Evolutionary conservation across 30 jellyfish, hydroid and myxozoan genomes (phyloP).

Genomic region (Chrysaora quinquecirrha): DNA sequence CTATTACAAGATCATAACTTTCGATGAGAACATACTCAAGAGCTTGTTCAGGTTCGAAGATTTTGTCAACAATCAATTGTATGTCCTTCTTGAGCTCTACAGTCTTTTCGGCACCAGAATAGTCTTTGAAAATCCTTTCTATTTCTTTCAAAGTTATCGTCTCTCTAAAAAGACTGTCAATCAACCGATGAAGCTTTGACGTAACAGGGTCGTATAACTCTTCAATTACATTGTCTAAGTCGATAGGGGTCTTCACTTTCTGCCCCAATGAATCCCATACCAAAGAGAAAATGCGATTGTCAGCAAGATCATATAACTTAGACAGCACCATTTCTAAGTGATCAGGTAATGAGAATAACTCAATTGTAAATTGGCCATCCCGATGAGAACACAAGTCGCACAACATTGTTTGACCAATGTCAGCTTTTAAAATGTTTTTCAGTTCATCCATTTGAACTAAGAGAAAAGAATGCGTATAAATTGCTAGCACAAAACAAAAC

Average conservation of each 20-base stretch:
- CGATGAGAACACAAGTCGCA: neutral
- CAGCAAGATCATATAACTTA: neutral
- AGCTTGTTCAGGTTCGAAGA: neutral
- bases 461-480: too few species aligned
- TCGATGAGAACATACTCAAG: neutral
- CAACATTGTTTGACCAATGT: neutral
- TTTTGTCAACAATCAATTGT: neutral
- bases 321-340: neutral
- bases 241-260: neutral
- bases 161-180: conserved; percentile 20
- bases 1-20: neutral
- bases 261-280: neutral
- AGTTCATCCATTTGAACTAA: neutral
- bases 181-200: neutral
- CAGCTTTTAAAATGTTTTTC: neutral
- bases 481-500: too few species aligned
- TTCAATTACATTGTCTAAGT: neutral
- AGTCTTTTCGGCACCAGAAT: neutral
- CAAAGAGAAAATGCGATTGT: conserved; percentile 9
- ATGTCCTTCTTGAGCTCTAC: conserved; percentile 14
- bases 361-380: neutral
- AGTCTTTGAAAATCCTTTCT: neutral
- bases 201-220: conserved; percentile 4
- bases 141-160: conserved; percentile 12
- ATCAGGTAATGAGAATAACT: neutral